Conservation (phyloP, 2,888 invertebrate genomes). For the Heteropelma amictum region DNA sequence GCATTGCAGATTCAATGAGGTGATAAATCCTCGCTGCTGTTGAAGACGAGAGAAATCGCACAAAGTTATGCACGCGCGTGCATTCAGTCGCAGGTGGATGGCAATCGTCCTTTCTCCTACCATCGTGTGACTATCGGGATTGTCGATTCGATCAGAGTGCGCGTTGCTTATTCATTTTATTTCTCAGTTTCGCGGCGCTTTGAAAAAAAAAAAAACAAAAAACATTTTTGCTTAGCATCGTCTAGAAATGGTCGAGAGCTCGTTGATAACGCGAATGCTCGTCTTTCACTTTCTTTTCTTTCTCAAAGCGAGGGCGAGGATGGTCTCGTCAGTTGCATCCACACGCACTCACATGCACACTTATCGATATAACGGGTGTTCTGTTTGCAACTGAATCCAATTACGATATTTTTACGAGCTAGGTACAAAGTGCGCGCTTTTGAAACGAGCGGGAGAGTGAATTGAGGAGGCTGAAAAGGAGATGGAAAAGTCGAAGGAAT, state of each 20-base stretch:
- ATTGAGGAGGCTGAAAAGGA: not conserved
- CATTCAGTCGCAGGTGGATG: slow-evolving; percentile 48
- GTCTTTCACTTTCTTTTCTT: no score
- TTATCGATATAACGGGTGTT: slow-evolving; percentile 6
- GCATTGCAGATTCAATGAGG: slow-evolving; percentile 29
- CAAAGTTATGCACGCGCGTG: slow-evolving; percentile 36
- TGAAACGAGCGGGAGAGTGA: not conserved
- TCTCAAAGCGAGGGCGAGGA: slow-evolving; percentile 30
- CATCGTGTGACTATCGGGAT: no score
- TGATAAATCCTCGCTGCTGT: slow-evolving; percentile 36
- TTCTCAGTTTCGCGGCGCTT: no score
- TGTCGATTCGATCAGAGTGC: no score
- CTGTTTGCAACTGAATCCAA: slow-evolving; percentile 39
- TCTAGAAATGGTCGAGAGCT: slow-evolving; percentile 24
- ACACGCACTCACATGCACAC: not conserved
- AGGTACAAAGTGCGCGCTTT: not conserved
- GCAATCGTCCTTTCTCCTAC: not conserved
- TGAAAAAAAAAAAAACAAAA: no score
- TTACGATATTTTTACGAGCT: slow-evolving; percentile 14
- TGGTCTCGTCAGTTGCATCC: slow-evolving; percentile 26
- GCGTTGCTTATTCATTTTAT: no score
- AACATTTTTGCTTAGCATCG: not conserved
- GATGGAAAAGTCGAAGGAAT: not conserved
- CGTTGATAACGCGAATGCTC: slow-evolving; percentile 37
- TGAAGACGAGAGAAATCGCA: slow-evolving; percentile 28